Evolutionary conservation across 2,888 invertebrate genomes (phyloP).

Genomic region (Dolichomitus sp.): DNA sequence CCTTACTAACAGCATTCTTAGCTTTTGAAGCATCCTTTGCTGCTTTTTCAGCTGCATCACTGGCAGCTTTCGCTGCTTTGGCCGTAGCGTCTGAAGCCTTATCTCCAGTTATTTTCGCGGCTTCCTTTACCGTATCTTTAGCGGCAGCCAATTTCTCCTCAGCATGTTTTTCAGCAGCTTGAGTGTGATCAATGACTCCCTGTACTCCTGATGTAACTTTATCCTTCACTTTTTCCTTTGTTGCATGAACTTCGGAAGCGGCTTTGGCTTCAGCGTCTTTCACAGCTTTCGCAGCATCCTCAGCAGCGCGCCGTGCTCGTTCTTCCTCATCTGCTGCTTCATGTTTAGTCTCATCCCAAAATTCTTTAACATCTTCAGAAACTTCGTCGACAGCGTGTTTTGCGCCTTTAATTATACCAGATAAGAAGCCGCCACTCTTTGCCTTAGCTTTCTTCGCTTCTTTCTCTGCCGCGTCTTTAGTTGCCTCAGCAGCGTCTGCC

Average conservation of each 20-base stretch:
- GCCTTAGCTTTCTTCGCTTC: conserved; percentile 75
- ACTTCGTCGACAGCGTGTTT: conserved; percentile 72
- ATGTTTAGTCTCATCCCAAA: conserved; percentile 52
- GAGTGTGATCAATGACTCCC: conserved; percentile 44
- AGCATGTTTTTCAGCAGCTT: conserved; percentile 53
- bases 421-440: conserved; percentile 76
- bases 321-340: conserved; percentile 71
- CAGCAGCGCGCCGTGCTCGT: conserved; percentile 42
- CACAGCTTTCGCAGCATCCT: conserved; percentile 54
- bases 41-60: conserved; percentile 68
- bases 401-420: conserved; percentile 77
- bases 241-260: conserved; percentile 28
- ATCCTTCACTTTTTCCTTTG: conserved; percentile 52
- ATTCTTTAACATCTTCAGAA: conserved; percentile 72
- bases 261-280: conserved; percentile 60
- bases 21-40: conserved; percentile 46
- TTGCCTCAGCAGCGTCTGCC: conserved; percentile 57
- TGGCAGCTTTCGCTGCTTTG: conserved; percentile 86
- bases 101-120: conserved; percentile 86
- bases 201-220: conserved; percentile 47
- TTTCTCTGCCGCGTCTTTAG: conserved; percentile 65
- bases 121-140: conserved; percentile 77
- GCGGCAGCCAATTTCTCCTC: conserved; percentile 55
- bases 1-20: conserved; percentile 86
- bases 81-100: conserved; percentile 86